Evolutionary conservation across 2,113 vertebrate genomes (phyloP).

Genomic region (Pteruthius melanotis): DNA sequence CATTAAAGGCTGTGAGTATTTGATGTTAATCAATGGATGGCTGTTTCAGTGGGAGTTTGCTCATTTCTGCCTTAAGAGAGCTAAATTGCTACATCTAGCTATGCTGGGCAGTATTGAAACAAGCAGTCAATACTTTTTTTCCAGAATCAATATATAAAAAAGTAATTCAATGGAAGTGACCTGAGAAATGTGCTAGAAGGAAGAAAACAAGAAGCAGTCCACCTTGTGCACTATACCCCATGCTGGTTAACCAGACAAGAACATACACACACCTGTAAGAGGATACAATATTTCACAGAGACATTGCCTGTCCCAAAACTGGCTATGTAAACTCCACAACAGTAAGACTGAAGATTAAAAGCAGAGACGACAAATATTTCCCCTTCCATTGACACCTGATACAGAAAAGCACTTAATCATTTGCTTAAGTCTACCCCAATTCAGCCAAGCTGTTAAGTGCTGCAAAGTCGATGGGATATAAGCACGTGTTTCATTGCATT

Average conservation of each 20-base stretch:
- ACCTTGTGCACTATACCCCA: neutral
- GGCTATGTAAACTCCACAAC: neutral
- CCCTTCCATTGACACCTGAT: neutral
- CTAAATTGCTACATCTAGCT: slow-evolving; percentile 66
- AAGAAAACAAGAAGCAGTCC: neutral
- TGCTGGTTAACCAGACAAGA: neutral
- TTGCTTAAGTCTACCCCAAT: neutral
- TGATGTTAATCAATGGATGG: slow-evolving; percentile 68
- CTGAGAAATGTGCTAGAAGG: slow-evolving; percentile 22
- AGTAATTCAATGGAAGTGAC: slow-evolving; percentile 25
- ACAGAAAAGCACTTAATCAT: slow-evolving; percentile 27
- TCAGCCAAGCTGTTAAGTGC: slow-evolving; percentile 18
- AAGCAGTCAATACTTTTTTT: slow-evolving; percentile 57
- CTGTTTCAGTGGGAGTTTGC: slow-evolving; percentile 63
- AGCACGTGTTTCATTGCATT: neutral
- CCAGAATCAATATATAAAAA: slow-evolving; percentile 63
- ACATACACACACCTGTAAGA: neutral
- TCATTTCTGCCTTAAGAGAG: slow-evolving; percentile 66
- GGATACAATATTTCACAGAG: neutral
- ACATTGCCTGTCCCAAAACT: neutral
- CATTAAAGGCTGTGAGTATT: slow-evolving; percentile 61
- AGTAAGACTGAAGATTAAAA: neutral
- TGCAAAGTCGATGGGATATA: slow-evolving; percentile 11
- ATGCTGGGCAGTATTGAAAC: slow-evolving; percentile 53
- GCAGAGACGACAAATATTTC: neutral